Base-by-base conservation (phyloP, 2,888 invertebrate genomes). In the Orchesellides sinensis region DNA sequence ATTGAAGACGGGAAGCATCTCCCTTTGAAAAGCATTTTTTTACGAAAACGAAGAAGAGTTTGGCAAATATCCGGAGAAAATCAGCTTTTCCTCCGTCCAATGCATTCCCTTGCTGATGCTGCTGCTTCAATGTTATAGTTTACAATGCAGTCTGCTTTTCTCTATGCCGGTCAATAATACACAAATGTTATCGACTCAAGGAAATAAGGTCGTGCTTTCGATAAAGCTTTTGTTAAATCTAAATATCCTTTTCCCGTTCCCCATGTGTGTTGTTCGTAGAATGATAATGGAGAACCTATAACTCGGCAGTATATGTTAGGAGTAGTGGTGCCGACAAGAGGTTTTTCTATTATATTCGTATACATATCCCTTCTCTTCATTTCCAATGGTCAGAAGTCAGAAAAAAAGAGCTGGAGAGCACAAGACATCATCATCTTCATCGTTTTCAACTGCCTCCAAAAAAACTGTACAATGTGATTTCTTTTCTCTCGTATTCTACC, bases 191-290 rank as follows among this genome's bases (percentile, higher is more conserved):
- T 78, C 78, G 78, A 78, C 77, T 45, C 49, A 45, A 59, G 78
- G 78, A 78, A 78, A 78, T 78, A 78, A 70, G 69, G 78, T 69
- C 63, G 78, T 70, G 63, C 61, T 78, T 78, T 70, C 78, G 78
- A 78, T 78, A 78, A 78, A 78, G 78, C 78, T 78, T 78, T 77
- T 78, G 69, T 78, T 78, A 63, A 78, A 78, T 78, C 78, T 78
- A 78, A 78, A 78, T 78, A 78, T 78, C 78, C 78, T 78, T 78
- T 78, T 78, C 78, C 78, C 78, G 78, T 78, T 77, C 70, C 78
- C 78, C 78, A 40, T 78, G 78, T 78, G 78, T 78, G 78, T 54
- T 78, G 78, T 78, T 78, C 70, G 63, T 25, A 8, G 78, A 78
- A 78, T 78, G 78, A 78, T 78, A 70, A 78, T 78, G 63, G 52